Evolutionary conservation across 1,140 invertebrate genomes (phyloP).

Genomic region (Drosophila baimaii): DNA sequence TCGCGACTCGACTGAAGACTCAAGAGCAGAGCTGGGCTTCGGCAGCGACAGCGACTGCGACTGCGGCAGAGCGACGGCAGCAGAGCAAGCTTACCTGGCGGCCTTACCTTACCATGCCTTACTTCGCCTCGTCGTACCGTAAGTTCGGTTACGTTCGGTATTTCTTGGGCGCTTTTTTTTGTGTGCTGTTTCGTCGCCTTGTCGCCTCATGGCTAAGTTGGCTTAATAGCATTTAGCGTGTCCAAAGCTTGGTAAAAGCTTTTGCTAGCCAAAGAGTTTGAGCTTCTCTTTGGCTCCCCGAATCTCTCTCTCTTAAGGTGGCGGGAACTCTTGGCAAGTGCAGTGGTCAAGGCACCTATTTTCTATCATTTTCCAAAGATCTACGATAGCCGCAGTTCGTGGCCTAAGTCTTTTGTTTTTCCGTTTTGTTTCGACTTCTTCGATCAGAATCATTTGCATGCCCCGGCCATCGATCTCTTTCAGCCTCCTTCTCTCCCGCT

Average conservation of each 20-base stretch:
- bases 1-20: constrained; percentile 80
- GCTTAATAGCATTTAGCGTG: constrained; percentile 74
- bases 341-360: constrained; percentile 16
- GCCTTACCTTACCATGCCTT: constrained; percentile 59
- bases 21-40: constrained; percentile 45
- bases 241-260: constrained; percentile 59
- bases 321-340: constrained; percentile 5
- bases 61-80: neutral
- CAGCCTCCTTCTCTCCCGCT: constrained; percentile 35
- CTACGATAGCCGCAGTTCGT: constrained; percentile 66
- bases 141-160: constrained; percentile 75
- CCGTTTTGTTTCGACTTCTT: constrained; percentile 56
- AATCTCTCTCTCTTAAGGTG: constrained; percentile 22
- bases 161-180: constrained; percentile 53
- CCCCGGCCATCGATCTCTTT: constrained; percentile 63
- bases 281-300: neutral
- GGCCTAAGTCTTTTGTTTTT: constrained; percentile 78
- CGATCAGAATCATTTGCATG: constrained; percentile 54
- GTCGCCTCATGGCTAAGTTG: constrained; percentile 71
- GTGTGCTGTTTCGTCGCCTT: constrained; percentile 38
- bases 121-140: constrained; percentile 33
- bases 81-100: constrained; percentile 45
- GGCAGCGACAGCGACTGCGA: constrained; percentile 13
- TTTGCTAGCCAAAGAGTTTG: constrained; percentile 10
- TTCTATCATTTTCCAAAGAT: neutral